phyloP scores from a whole-genome alignment of 2,797 vertebrate genomes.

The Limosa lapponica region DNA sequence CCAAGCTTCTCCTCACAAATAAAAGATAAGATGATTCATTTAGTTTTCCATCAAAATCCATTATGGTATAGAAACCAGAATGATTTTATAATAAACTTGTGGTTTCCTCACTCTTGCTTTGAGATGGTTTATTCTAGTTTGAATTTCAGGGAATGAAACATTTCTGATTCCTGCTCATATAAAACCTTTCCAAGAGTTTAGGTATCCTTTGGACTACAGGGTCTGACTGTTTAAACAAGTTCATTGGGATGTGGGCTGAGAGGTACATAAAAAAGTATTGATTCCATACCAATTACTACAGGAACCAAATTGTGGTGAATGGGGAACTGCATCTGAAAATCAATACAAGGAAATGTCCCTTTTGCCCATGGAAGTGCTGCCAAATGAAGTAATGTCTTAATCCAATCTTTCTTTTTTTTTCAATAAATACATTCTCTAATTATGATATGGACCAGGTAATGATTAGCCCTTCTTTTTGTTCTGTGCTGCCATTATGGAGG shows the following conservation, averaged over 20 bases:
- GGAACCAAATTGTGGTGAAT: slow-evolving; percentile 13
- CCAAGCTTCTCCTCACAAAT: slow-evolving; percentile 8
- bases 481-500: not conserved
- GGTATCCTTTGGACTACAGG: not conserved
- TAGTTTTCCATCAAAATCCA: not conserved
- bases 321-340: slow-evolving; percentile 59
- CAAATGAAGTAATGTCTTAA: slow-evolving; percentile 52
- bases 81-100: not conserved
- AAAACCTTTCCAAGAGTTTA: not conserved
- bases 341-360: slow-evolving; percentile 52
- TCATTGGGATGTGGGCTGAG: slow-evolving; percentile 38
- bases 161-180: not conserved
- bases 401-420: slow-evolving; percentile 55
- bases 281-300: slow-evolving; percentile 39
- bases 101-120: not conserved
- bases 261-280: slow-evolving; percentile 60
- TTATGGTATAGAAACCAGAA: not conserved
- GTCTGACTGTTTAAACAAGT: not conserved
- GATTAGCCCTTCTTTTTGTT: not conserved
- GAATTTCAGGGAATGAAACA: not conserved
- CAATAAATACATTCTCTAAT: slow-evolving; percentile 18
- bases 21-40: not conserved
- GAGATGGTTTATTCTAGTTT: not conserved
- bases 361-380: slow-evolving; percentile 38
- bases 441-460: not conserved